Evolutionary conservation across 2,888 invertebrate genomes (phyloP), one percentile per base, ranked within the genome.

Genomic region (Microplitis deprimator): DNA sequence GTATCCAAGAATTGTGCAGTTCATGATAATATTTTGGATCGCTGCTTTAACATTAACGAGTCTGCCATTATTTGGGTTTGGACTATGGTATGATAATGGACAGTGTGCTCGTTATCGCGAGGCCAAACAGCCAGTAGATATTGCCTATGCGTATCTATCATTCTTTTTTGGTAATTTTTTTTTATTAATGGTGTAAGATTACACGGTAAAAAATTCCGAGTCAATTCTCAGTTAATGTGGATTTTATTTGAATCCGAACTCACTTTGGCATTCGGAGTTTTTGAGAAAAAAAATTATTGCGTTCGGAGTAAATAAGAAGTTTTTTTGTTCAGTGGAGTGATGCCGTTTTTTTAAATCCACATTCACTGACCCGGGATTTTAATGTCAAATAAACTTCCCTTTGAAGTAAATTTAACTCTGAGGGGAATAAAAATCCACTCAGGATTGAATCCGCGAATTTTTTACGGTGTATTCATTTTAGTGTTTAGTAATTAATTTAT

Each of bases 111-210:
- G 96, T 68, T 96, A 96, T 90, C 91, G 96, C 76, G 92, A 94
- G 85, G 96, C 95, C 0, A 91, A 90, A 6, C 90, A 92, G 39
- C 87, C 92, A 0, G 89, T 90, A 60, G 96, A 96, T 90, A 91
- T 94, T 81, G 92, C 92, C 0, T 97, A 96, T 86, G 95, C 96
- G 4, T 93, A 94, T 83, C 90, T 95, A 71, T 96, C 95, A 89
- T 94, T 96, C 84, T 87, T 91, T 59, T 94, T 95, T 85, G 96
- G 96, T 96, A 89, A 92, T 89, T 20, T 20, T 40, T 10, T 10
- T 16, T 64, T 65, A 13, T 76, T 73, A 50, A 13, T 4, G 6
- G 39, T 39, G 13, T 13, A 13, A 50, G 50, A 50, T 50, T 13
- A 13, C 3, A 50, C 50, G 8, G 50, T 20, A n/a, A 70, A 62